Evolutionary conservation across 2,113 vertebrate genomes (phyloP).

Genomic region (Vimba vimba): DNA sequence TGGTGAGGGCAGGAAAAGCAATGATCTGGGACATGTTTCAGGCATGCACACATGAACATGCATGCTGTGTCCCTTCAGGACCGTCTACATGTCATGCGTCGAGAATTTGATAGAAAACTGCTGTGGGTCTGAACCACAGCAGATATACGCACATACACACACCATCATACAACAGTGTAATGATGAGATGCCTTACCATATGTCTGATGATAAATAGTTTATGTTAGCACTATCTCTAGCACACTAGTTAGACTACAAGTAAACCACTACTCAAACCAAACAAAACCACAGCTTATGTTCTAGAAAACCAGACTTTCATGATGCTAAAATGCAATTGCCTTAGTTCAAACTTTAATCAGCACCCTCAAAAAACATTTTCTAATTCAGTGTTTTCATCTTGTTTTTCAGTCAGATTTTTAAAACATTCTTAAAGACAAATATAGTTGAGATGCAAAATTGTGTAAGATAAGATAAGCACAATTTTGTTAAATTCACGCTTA

Average conservation of each 20-base stretch:
- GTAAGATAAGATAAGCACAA: neutral
- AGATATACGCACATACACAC: constrained; percentile 44
- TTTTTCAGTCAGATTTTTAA: neutral
- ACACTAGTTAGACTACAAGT: neutral
- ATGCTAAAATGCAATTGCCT: neutral
- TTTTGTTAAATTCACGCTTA: neutral
- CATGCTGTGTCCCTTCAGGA: constrained; percentile 39
- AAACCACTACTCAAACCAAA: neutral
- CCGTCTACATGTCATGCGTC: constrained; percentile 46
- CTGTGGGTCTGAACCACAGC: constrained; percentile 27
- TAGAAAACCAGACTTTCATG: constrained; percentile 6
- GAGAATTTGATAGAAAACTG: constrained; percentile 37
- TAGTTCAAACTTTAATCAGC: neutral
- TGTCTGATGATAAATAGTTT: constrained; percentile 22
- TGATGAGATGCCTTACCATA: constrained; percentile 48
- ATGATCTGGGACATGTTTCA: constrained; percentile 51
- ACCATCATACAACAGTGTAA: constrained; percentile 18
- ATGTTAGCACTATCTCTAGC: neutral
- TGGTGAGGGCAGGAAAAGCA: constrained; percentile 27
- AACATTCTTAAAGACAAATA: constrained; percentile 8
- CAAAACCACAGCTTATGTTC: neutral
- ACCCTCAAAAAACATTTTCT: neutral
- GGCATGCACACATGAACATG: constrained; percentile 62
- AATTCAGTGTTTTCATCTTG: neutral
- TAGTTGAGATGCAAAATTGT: neutral